Base-by-base conservation (phyloP, 1,140 invertebrate species). In the Trichogramma pretiosum region DNA sequence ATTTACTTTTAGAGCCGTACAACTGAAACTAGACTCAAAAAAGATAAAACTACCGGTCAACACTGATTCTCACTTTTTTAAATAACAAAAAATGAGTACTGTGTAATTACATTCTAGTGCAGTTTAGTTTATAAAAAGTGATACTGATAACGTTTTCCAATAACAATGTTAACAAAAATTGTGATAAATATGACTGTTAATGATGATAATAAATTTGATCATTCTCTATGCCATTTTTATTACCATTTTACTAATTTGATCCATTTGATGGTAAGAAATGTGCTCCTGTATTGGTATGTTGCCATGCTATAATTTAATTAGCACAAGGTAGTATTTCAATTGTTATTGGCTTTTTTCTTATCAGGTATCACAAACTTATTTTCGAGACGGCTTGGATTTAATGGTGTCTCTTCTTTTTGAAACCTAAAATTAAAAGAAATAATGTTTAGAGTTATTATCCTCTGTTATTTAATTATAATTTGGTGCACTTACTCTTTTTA, bases 321-420 rank as follows among this genome's bases (percentile, higher is more conserved):
- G 52, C 55, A 50, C 65, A 63, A 62, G 60, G 68, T 65, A 62
- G 50, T 63, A 63, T 64, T 62, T 57, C 65, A 60, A 64, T 58
- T 67, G 68, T 68, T 68, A 59, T 48, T 65, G 61, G 60, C 62
- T 62, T 62, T 62, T 61, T 34, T 50, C 55, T 59, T 64, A 59
- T 48, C 58, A 60, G 61, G 57, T 62, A 56, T 37, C 59, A 58
- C 56, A 56, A 37, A 55, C 61, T 67, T 66, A 66, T 51, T 48
- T 56, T 42, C 34, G 38, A 48, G 53, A 56, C 48, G 52, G 55
- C 53, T 54, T 40, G 47, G 39, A 34, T 54, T 67, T 70, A 70
- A 46, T 67, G 64, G 57, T 61, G 63, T 53, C 66, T 63, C 57
- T 69, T 71, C 61, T 70, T 71, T 57, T 70, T 70, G 55, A 68